Base-by-base conservation (phyloP, 2,797 vertebrate species). In the Dendrocincla fuliginosa region DNA sequence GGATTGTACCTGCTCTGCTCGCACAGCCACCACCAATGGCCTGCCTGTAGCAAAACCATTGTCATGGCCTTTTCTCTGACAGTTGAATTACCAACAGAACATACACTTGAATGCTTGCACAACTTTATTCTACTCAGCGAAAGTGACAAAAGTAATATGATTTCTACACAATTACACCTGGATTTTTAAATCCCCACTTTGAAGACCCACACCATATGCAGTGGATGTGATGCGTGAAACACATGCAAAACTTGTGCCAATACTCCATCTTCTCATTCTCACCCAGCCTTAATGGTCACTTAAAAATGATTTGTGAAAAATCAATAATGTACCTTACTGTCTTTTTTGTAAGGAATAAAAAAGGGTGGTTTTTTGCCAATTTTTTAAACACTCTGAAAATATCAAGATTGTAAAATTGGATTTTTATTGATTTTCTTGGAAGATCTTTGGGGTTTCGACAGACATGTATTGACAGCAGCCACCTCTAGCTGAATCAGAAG, bases 351-450 rank as follows among this genome's bases (percentile, higher is more conserved):
- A 81, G 69, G 79, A 73, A 64, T 75, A 78, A 75, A 88, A 90
- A 90, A 63, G 12, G n/a, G 57, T 28, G 10, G 5, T 5, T 28
- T 52, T 95, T 91, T 79, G 61, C 82, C 68, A 80, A 64, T 88
- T 92, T 95, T 93, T 88, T 65, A 55, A 89, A 78, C 57, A 46
- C 41, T 23, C 44, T 79, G 86, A 92, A 94, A 95, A 90, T 92
- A 94, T 35, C 79, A 93, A 69, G 73, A 93, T 78, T 88, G 50
- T 93, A 84, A 95, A 94, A 95, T 79, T 18, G 83, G 76, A 81
- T 94, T 92, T 88, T 88, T 86, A 89, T 91, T 73, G 84, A 87
- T 95, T 91, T 92, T 93, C 57, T 61, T 88, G 56, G 65, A 81
- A 84, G 83, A 95, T 92, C 79, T 92, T 93, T 84, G 71, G 42